A percentile compares a stretch with the other conserved stretches of the same genome.
Evolutionary conservation across 2,797 vertebrate genomes (phyloP).

Genomic region (Gallinago solitaria): DNA sequence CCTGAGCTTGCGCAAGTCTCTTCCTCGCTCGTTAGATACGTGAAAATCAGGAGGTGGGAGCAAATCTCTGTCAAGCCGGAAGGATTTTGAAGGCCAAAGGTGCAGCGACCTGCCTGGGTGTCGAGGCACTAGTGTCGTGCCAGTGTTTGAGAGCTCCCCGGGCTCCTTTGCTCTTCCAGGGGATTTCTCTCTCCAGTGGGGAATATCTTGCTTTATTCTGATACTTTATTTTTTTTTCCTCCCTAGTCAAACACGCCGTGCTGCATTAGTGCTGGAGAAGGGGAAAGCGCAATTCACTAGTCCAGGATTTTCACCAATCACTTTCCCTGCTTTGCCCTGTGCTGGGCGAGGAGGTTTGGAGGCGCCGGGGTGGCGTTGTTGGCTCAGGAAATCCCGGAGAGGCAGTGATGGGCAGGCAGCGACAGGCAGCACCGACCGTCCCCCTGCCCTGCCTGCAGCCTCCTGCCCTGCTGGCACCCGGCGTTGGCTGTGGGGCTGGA

Average conservation of each 20-base stretch:
- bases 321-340: accelerated
- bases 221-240: neutral
- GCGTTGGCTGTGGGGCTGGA: neutral
- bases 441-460: neutral
- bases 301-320: neutral
- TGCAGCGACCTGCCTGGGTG: neutral
- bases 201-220: neutral
- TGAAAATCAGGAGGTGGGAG: neutral
- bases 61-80: neutral
- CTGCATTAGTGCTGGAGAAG: accelerated
- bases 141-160: accelerated
- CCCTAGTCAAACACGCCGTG: accelerated
- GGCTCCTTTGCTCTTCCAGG: neutral
- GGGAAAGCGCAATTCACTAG: accelerated
- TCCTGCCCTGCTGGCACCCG: neutral
- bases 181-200: neutral
- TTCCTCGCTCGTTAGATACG: neutral
- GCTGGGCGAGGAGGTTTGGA: neutral
- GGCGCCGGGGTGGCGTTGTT: accelerated
- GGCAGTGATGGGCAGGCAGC: neutral
- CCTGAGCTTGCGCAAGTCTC: accelerated
- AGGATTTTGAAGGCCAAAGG: neutral
- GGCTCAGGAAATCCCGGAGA: accelerated
- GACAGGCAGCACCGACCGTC: neutral
- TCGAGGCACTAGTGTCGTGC: neutral